Evolutionary conservation across 1,140 invertebrate genomes (phyloP), one percentile per base, ranked within the genome.

Genomic region (Philopotamus ludificatus): DNA sequence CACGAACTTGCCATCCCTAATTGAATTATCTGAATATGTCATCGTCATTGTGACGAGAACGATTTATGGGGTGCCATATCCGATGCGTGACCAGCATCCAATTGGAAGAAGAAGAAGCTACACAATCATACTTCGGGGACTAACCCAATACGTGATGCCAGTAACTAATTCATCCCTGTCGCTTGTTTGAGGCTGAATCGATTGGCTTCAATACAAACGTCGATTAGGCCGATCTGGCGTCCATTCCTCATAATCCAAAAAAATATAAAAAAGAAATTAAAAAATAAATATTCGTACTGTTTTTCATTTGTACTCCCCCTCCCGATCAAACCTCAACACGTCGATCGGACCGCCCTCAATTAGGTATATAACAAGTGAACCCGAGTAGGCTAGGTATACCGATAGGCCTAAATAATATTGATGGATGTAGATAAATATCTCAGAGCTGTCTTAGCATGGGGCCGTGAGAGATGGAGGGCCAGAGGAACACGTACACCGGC

Each of bases 41-140:
- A 34, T 7, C 28, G 28, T 34, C 28, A 34, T 34, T 12, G 4
- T 34, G 28, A 34, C 28, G 12, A n/a, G 4, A 34, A 7, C 4
- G 28, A 34, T 34, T 34, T 34, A 34, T n/a, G n/a, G 28, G 28
- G 28, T 34, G 28, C 28, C 4, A 34, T 34, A 34, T 34, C 28
- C 4, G 4, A 4, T 34, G 4, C 28, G 28, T 34, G 28, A 34
- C 28, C 28, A 7, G 28, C 28, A 34, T 34, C 12, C 28, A 34
- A 34, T 34, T 12, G 12, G 28, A 34, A 12, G 28, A 34, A 12
- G 21, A 20, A 7, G 45, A 47, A 20, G 39, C 16, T 18, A 41
- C 42, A 59, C 55, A 41, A 59, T 59, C 55, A 59, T 59, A 59
- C 55, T 59, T 59, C 34, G 3, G 55, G 39, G 55, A 59, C 55